These are phyloP conservation scores for Drosophila putrida DNA, from an alignment of 2,888 invertebrate genomes.

Conservation along the genomic window DNA sequence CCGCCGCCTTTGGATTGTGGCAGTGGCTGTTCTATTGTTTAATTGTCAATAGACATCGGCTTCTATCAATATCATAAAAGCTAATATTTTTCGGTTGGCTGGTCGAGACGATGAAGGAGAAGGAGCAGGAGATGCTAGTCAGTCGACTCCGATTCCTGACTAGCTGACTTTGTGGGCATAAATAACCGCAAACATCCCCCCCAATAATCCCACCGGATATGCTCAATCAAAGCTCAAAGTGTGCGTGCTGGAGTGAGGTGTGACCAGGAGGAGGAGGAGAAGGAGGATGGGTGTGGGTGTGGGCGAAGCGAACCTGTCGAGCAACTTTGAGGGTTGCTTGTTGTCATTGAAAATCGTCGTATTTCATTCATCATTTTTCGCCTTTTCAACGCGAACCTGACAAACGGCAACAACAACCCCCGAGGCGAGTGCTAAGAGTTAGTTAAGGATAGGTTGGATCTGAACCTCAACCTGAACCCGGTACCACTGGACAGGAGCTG, in stretches of 20 bases:
- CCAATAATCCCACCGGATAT: conserved; percentile 84
- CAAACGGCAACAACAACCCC: conserved; percentile 68
- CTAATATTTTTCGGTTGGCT: conserved; percentile 83
- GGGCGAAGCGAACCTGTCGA: conserved; percentile 43
- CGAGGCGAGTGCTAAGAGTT: conserved; percentile 37
- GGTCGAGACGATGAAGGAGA: conserved; percentile 37
- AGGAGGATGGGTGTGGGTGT: conserved; percentile 24
- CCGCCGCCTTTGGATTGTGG: conserved; percentile 40
- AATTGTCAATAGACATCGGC: conserved; percentile 84
- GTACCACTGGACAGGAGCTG: conserved; percentile 29
- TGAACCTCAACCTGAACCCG: conserved; percentile 28
- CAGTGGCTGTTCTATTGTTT: conserved; percentile 69
- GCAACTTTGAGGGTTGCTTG: conserved; percentile 51
- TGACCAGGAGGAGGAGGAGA: conserved; percentile 44
- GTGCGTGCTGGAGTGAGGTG: conserved; percentile 65
- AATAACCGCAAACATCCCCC: conserved; percentile 69
- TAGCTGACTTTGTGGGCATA: conserved; percentile 62
- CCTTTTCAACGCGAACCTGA: conserved; percentile 74
- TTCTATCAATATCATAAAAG: conserved; percentile 83
- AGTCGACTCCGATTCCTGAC: conserved; percentile 35
- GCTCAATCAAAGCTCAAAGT: conserved; percentile 84
- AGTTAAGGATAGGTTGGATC: conserved; percentile 46
- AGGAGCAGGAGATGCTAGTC: conserved; percentile 7
- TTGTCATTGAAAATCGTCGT: conserved; percentile 75
- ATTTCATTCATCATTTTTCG: conserved; percentile 83